Conservation (phyloP, 2,888 invertebrate species). For the Ommatoiulus sabulosus region DNA sequence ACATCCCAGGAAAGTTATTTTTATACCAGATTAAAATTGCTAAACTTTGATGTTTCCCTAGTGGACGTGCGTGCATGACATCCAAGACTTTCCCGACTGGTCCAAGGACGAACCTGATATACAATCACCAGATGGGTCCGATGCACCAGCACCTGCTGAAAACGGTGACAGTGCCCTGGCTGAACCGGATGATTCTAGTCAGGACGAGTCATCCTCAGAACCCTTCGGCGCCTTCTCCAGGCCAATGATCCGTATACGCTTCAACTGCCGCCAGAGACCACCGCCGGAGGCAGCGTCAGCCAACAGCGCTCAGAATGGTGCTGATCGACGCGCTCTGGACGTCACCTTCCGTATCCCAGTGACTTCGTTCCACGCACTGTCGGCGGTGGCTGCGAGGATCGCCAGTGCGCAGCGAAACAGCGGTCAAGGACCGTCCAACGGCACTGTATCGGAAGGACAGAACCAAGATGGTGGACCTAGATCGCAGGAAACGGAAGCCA, state of each 20-base stretch:
- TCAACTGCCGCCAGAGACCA: constrained; percentile 56
- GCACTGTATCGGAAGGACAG: background rate
- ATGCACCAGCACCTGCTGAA: constrained; percentile 31
- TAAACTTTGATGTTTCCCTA: constrained; percentile 67
- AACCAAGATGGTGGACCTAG: background rate
- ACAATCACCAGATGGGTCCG: background rate
- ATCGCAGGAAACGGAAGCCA: background rate
- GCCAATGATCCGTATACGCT: constrained; percentile 59
- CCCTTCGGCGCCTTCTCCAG: constrained; percentile 8
- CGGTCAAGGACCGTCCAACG: background rate
- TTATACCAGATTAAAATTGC: background rate
- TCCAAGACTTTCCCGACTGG: constrained; percentile 74
- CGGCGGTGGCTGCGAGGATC: constrained; percentile 51
- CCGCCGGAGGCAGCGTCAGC: background rate
- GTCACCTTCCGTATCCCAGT: constrained; percentile 51
- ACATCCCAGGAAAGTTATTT: too few relatives aligned
- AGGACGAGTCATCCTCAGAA: constrained; percentile 42
- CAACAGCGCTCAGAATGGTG: background rate
- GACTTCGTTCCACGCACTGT: background rate
- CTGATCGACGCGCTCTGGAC: background rate
- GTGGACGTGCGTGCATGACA: constrained; percentile 96
- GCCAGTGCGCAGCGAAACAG: constrained; percentile 11
- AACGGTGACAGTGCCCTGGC: constrained; percentile 33
- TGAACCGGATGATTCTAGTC: constrained; percentile 48
- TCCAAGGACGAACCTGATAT: constrained; percentile 35